Evolutionary conservation across 2,113 vertebrate genomes (phyloP), one percentile per base, ranked within the genome.

Genomic region (Cacatua alba): DNA sequence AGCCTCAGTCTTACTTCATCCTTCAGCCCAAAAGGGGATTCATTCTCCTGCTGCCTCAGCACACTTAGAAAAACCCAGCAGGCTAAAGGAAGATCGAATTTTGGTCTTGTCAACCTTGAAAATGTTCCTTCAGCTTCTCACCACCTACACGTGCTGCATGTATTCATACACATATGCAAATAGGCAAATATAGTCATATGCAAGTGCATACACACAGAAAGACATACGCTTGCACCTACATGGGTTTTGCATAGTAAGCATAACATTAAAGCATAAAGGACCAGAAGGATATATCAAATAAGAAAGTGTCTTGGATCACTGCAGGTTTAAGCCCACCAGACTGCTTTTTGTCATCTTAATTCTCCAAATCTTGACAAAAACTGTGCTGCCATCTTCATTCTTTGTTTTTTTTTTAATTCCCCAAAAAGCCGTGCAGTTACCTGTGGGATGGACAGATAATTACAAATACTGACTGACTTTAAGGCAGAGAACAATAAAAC

Each of bases 391-490:
- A 71, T 94, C 80, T 86, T 94, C 15, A 63, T 94, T 64, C 26
- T 24, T 21, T 51, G 28, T 82, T 79, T 37, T 8, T 39, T 82
- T 79, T 37, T 8, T 39, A 44, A 10, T 11, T 17, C 18, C 8
- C 5, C 23, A 11, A 65, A 33, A 94, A 28, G 35, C 80, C 60
- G 69, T 59, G 53, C 2, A 4, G 83, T 90, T 84, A 90, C 64
- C 92, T 93, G 69, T 67, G 71, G 41, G 25, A 25, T 79, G 70
- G 80, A 86, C 72, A 97, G 67, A 96, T 95, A 91, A 97, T 96
- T 95, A 57, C 81, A 94, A 88, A 94, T 97, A 97, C 94, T 96
- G 95, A 96, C 91, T 86, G 92, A 60, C 62, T 97, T 79, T 70
- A 91, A 95, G 88, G 82, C 76, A 93, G 72, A 90, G 49, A 94